Evolutionary conservation across 2,113 vertebrate genomes (phyloP), one percentile per base, ranked within the genome.

Genomic region (Cynoglossus semilaevis): DNA sequence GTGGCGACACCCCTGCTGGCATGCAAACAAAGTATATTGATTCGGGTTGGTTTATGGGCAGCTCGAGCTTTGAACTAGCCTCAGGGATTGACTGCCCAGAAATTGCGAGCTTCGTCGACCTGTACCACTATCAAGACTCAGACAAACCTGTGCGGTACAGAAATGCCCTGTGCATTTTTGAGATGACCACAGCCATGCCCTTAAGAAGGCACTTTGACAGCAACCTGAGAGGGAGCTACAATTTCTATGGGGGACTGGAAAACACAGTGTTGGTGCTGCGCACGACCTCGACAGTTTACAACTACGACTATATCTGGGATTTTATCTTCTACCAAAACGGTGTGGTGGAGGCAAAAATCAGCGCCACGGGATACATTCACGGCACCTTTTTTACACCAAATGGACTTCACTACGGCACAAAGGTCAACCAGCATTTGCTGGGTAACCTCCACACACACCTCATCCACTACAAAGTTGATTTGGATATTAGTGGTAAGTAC

Each of bases 271-370:
- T 98, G 47, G 93, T 98, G 44, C 18, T 98, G 43, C 86, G 95
- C 42, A 93, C 94, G 0, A 94, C 90, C 0, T 93, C 94, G 0
- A 96, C 95, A 0, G 94, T 98, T 76, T 95, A 96, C 83, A 98
- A 97, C 79, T 99, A 98, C 0, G 96, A 98, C 74, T 98, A 98
- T 75, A 92, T 97, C 78, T 98, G 94, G 95, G 96, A 98, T 76
- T 92, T 95, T 70, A 29, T 93, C 45, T 91, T 99, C 80, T 93
- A 94, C 78, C 90, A 91, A 57, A 98, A 95, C 1, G 95, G 95
- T 0, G 94, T 96, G 4, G 82, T 96, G 76, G 95, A 98, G 63
- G 79, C 91, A 34, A 94, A 93, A 53, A 91, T 96, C 41, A 94
- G 94, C 0, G 94, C 96, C 67, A 94, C 94, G 0, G 95, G 95